phyloP scores from a whole-genome alignment of 2,797 vertebrate species.

The Hemibagrus guttatus region DNA sequence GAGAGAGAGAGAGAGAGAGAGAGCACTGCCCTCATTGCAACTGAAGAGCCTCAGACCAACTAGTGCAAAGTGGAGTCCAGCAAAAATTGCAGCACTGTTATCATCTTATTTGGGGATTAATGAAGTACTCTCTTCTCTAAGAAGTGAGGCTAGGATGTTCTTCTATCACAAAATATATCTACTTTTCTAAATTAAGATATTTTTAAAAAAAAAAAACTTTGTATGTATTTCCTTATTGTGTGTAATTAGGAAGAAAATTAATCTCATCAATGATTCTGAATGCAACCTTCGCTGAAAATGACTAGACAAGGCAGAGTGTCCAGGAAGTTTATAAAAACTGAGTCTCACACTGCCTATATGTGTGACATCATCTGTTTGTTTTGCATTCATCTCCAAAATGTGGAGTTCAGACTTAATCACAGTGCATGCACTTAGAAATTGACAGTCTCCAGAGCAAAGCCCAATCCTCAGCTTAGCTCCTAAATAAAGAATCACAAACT shows the following conservation, averaged over 20 bases:
- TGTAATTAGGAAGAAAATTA: conserved; percentile 19
- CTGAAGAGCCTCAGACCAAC: background rate
- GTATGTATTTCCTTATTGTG: background rate
- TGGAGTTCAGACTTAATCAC: conserved; percentile 49
- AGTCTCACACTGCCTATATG: conserved; percentile 40
- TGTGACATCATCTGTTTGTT: conserved; percentile 54
- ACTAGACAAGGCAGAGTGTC: conserved; percentile 24
- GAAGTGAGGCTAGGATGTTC: background rate
- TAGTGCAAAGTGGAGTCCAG: background rate
- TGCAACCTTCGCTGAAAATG: background rate
- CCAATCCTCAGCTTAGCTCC: conserved; percentile 34
- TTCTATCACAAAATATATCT: background rate
- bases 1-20: background rate
- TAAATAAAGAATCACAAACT: conserved; percentile 57
- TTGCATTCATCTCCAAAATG: conserved; percentile 52
- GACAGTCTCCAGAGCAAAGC: conserved; percentile 53
- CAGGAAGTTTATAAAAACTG: conserved; percentile 25
- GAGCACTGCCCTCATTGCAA: background rate
- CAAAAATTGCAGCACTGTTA: conserved; percentile 10
- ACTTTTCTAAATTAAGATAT: background rate
- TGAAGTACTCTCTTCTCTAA: background rate
- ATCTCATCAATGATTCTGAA: too few species aligned
- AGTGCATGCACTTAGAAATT: conserved; percentile 45
- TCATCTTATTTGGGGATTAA: background rate
- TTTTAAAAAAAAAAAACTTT: background rate